phyloP scores from a whole-genome alignment of 2,888 invertebrate genomes.

The Athripsodes cinereus region DNA sequence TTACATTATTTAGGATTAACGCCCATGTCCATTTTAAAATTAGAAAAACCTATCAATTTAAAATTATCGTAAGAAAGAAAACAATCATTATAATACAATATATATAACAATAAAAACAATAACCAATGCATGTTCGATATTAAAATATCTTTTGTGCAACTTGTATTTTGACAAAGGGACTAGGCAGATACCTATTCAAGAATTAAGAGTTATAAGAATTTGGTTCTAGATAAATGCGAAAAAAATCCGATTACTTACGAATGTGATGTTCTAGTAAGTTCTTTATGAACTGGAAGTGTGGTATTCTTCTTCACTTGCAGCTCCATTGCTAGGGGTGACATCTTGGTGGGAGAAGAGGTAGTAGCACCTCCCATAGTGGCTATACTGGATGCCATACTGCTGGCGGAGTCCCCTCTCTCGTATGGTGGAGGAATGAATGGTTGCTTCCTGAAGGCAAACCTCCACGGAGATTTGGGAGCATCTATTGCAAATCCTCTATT shows the following conservation, averaged over 20 bases:
- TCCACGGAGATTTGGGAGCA: slow-evolving; percentile 69
- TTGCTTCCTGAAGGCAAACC: slow-evolving; percentile 53
- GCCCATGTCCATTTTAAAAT: too few species aligned
- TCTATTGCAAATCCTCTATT: slow-evolving; percentile 61
- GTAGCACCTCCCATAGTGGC: slow-evolving; percentile 34
- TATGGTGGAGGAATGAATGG: slow-evolving; percentile 32
- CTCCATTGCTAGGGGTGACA: slow-evolving; percentile 41
- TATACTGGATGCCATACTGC: slow-evolving; percentile 54
- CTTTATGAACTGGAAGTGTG: slow-evolving; percentile 29
- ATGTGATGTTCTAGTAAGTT: slow-evolving; percentile 23
- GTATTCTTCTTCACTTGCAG: slow-evolving; percentile 21
- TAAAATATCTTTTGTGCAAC: too few species aligned
- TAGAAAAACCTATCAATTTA: too few species aligned
- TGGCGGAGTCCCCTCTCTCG: slow-evolving; percentile 51
- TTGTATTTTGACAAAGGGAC: too few species aligned
- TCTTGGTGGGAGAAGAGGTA: slow-evolving; percentile 41
- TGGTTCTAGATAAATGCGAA: too few species aligned
- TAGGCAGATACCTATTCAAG: too few species aligned
- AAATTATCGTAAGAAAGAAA: too few species aligned
- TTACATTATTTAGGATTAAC: too few species aligned
- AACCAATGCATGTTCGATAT: too few species aligned
- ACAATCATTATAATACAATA: too few species aligned
- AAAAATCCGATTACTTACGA: slow-evolving; percentile 23
- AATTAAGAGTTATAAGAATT: too few species aligned
- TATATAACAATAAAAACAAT: too few species aligned